Evolutionary conservation across 2,113 vertebrate genomes (phyloP).

Genomic region (Glaucidium brasilianum): DNA sequence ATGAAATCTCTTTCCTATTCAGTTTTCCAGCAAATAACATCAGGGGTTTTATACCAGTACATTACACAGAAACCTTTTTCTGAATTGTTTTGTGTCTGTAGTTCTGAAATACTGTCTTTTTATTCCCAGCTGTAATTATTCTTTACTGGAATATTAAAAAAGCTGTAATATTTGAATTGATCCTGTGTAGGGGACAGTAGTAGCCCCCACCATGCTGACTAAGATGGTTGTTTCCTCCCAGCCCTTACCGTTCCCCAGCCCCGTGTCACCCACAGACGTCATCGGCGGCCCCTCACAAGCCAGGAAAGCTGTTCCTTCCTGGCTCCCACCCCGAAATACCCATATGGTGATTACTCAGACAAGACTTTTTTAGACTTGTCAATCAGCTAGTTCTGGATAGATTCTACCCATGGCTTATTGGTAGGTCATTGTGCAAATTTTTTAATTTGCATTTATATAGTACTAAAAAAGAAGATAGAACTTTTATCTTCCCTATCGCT

Average conservation of each 20-base stretch:
- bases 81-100: background rate
- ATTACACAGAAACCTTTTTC: background rate
- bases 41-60: background rate
- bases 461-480: background rate
- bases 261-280: background rate
- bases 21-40: background rate
- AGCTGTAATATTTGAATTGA: too few species aligned
- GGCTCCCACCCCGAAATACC: background rate
- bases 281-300: background rate
- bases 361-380: background rate
- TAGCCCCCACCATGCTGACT: background rate
- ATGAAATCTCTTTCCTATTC: background rate
- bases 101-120: background rate
- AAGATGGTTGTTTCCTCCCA: background rate
- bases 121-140: background rate
- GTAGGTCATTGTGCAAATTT: background rate
- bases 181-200: background rate
- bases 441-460: background rate
- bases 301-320: accelerated
- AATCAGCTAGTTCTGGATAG: accelerated
- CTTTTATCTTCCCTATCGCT: background rate
- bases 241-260: background rate
- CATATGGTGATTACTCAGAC: too few species aligned
- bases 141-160: background rate
- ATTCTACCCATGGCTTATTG: background rate